Evolutionary conservation across 2,113 vertebrate species (phyloP), one percentile per base, ranked within the genome.

Genomic region (Leptocoma aspasia): DNA sequence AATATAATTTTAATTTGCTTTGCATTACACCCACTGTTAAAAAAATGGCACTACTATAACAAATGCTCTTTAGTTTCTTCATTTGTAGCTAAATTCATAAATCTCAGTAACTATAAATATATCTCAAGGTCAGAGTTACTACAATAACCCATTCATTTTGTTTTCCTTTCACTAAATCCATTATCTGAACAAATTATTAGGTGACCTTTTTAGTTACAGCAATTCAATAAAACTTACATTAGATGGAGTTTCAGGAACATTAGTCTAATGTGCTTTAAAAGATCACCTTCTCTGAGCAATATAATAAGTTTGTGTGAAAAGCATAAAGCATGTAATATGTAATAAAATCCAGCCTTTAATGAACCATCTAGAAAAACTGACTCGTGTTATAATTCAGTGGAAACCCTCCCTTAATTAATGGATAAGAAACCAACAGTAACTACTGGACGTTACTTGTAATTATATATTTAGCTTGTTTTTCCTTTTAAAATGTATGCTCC

Each of bases 321-420:
- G 97, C 98, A 98, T 98, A 98, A 99, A 99, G 98, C 98, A 98
- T 98, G 97, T 98, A 98, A 99, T 99, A 98, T 95, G 97, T 98
- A 98, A 98, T 99, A 99, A 99, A 99, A 98, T 98, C 97, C 98
- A 98, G 98, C 98, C 98, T 99, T 98, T 99, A 99, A 99, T 99
- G 98, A 99, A 98, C 98, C 98, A 98, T 98, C 96, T 95, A 97
- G 96, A 97, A 97, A 98, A 98, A 97, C 82, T 97, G 97, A 98
- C 95, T 97, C 37, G 17, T 97, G 81, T 60, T 97, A 94, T 97
- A 97, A 97, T 96, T 98, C 95, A 92, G 53, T 92, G 86, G 95
- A 97, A 97, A 92, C 69, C 57, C 92, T 97, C 57, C 84, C 64
- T 97, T 98, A 97, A 97, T 97, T 95, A 98, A 97, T 98, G 97